These are phyloP conservation scores for Salmo trutta DNA, from an alignment of 2,797 vertebrate genomes.

Conservation along the genomic window DNA sequence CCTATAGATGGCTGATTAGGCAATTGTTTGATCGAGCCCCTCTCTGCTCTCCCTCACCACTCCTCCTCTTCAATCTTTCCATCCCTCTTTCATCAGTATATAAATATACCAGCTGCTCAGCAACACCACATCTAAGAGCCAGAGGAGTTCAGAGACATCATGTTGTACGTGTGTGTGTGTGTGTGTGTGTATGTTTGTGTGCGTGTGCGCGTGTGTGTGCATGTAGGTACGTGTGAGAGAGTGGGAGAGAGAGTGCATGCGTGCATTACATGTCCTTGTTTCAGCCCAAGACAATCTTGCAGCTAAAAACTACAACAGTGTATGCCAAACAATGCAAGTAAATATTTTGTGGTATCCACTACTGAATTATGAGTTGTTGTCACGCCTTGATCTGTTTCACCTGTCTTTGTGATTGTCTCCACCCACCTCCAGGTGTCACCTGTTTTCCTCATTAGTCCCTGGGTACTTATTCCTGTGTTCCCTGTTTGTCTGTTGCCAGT, in stretches of 20 bases:
- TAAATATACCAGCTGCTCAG: slow-evolving; percentile 60
- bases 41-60: slow-evolving; percentile 21
- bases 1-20: slow-evolving; percentile 73
- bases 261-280: not conserved
- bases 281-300: not conserved
- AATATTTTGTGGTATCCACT: not conserved
- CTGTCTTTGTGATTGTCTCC: not conserved
- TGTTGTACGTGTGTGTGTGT: slow-evolving; percentile 7
- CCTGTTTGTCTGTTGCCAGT: too few species aligned
- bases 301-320: not conserved
- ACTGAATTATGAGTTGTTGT: not conserved
- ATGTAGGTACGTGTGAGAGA: not conserved
- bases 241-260: not conserved
- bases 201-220: not conserved
- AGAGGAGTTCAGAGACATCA: slow-evolving; percentile 14
- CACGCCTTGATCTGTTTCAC: too few species aligned
- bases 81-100: slow-evolving; percentile 57
- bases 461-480: too few species aligned
- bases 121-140: slow-evolving; percentile 33
- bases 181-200: not conserved
- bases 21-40: slow-evolving; percentile 52
- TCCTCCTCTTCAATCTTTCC: slow-evolving; percentile 37
- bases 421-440: too few species aligned
- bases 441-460: too few species aligned
- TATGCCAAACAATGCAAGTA: not conserved